Base-by-base conservation (phyloP, 2,888 invertebrate genomes). In the Pogonocherus hispidulus region DNA sequence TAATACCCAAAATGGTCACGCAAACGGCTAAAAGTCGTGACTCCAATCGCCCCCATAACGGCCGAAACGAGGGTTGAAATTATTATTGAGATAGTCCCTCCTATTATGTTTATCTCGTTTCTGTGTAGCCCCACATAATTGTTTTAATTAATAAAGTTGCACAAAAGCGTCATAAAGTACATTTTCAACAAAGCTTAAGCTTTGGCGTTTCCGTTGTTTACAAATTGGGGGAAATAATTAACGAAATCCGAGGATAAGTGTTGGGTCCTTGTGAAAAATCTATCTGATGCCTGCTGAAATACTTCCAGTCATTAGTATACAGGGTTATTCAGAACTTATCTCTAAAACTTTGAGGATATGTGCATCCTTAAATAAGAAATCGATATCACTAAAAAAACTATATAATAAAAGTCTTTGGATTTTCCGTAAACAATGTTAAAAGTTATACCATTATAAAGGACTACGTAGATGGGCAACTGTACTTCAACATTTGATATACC, bases 91-190 rank as follows among this genome's bases (percentile, higher is more conserved):
- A 63, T 63, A 52, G 44, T 47, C 46, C 63, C 37, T 63, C 18
- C 19, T 27, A 62, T 62, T 62, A 62, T 37, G 37, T 51, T 62
- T 62, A 62, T 62, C 62, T 51, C 62, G 19, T 56, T 37, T 44
- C 56, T n/a, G 37, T 51, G 35, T 51, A 51, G 62, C 20, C 51
- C 23, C 62, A 49, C 51, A 37, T 62, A 62, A 62, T 62, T 62
- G 62, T 52, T 60, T 60, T 62, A 62, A 62, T 62, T 62, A 52
- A 62, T 62, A 62, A 62, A 62, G 62, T 62, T 62, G 23, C 23
- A 19, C 49, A 60, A 44, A 56, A 56, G 56, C 44, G 14, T 41
- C 22, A 41, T 44, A 41, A 56, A 56, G 56, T 56, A 56, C 41
- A 56, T 41, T 56, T 56, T 23, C 56, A 20, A 44, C 56, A 44